Evolutionary conservation across 2,113 vertebrate genomes (phyloP).

Genomic region (Corythaeola cristata): DNA sequence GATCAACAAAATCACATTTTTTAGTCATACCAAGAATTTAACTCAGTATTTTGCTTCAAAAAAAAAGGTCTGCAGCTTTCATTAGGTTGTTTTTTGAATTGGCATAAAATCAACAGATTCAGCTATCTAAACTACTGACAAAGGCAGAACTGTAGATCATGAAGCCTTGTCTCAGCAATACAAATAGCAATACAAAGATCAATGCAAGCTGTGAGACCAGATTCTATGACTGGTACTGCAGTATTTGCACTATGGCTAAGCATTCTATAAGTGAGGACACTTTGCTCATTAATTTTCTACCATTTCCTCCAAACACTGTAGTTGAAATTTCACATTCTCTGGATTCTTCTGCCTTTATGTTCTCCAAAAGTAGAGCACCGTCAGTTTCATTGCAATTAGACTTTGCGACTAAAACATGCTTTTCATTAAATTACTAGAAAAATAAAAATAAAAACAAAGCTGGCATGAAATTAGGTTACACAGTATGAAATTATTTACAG

Average conservation of each 20-base stretch:
- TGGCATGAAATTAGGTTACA: constrained; percentile 75
- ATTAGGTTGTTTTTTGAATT: background rate
- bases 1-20: background rate
- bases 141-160: background rate
- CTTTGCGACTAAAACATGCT: background rate
- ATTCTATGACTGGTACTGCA: background rate
- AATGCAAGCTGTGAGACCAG: background rate
- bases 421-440: constrained; percentile 58
- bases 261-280: background rate
- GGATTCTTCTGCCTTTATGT: background rate
- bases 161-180: background rate
- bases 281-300: background rate
- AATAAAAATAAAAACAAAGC: constrained; percentile 70
- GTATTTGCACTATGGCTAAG: background rate
- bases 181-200: background rate
- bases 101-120: background rate
- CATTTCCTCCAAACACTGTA: background rate
- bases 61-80: background rate
- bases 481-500: constrained; percentile 65
- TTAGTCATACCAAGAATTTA: background rate
- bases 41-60: background rate
- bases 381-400: background rate
- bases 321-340: background rate
- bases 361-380: background rate
- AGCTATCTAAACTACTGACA: background rate